Evolutionary conservation across 2,113 vertebrate genomes (phyloP).

Genomic region (Podiceps cristatus): DNA sequence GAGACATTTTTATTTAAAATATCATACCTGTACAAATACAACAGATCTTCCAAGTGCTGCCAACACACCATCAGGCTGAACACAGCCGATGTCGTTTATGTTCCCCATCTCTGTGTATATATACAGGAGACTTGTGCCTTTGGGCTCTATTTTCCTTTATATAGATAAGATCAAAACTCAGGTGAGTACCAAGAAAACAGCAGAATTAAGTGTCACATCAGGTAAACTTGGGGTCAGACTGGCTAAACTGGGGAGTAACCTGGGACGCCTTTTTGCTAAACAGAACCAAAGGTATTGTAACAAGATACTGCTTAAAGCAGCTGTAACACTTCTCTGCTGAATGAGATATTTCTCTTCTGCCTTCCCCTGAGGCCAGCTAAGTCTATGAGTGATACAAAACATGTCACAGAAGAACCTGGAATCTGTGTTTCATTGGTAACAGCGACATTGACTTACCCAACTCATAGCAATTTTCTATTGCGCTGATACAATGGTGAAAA

Average conservation of each 20-base stretch:
- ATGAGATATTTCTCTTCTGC: not conserved
- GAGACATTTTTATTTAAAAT: not conserved
- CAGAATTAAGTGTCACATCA: not conserved
- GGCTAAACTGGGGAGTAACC: not conserved
- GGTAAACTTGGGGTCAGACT: not conserved
- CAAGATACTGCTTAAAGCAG: not conserved
- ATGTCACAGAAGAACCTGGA: not conserved
- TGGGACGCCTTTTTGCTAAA: not conserved
- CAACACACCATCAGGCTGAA: not conserved
- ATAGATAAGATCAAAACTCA: not conserved
- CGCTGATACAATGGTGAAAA: not conserved
- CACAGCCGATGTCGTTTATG: not conserved
- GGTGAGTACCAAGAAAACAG: not conserved
- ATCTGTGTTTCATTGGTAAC: not conserved
- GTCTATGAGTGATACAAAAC: constrained; percentile 23
- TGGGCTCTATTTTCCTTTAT: not conserved
- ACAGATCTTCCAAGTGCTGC: not conserved
- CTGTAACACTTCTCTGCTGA: not conserved
- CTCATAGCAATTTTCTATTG: not conserved
- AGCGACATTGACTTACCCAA: not conserved
- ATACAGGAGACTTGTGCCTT: not conserved
- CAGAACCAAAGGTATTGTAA: not conserved
- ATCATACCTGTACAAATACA: not conserved
- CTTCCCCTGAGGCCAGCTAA: constrained; percentile 13
- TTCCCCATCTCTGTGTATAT: not conserved